Base-by-base conservation (phyloP, 1,140 invertebrate species). In the Drosophila asahinai region DNA sequence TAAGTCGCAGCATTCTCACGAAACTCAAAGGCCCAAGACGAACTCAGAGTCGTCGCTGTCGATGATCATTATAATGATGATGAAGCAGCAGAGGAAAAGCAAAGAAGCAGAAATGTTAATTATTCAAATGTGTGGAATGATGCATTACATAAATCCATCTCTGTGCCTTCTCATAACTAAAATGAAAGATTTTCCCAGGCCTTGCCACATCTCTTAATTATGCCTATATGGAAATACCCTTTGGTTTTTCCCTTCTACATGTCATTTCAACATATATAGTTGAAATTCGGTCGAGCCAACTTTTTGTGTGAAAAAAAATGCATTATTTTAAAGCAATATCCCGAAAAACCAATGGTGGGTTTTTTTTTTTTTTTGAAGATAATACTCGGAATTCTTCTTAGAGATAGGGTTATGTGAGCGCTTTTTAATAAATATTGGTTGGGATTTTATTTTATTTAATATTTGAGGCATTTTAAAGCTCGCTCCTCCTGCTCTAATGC, bases 1-100 rank as follows among this genome's bases (percentile, higher is more conserved):
- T 89, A 89, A 84, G 75, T 84, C 70, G 84, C 66, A 36, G 74
- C 74, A 90, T 89, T 89, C 86, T 90, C 84, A 89, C 84, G 55
- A 79, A 83, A 76, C 48, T 25, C 60, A n/a, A 65, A 64, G 17
- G 40, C 17, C 19, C 36, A 30, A 48, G 54, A 25, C n/a, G 68
- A 22, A 17, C 3, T 61, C 19, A 54, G 15, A 47, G 38, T n/a
- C 57, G 36, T 38, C 33, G 43, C 27, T 19, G 22, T 42, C 36
- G 59, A 43, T 70, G 67, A 27, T 52, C 36, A 49, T 72, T 38
- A 48, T 57, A 42, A 57, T 68, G 49, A 51, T 66, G 66, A 33
- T 11, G 67, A 27, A 17, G 59, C 27, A 22, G 36, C 22, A 30
- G 33, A 12, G 64, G 3, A 25, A 25, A 19, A 67, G 38, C 33